Conservation (phyloP, 2,113 vertebrate genomes). For the Silurus meridionalis region DNA sequence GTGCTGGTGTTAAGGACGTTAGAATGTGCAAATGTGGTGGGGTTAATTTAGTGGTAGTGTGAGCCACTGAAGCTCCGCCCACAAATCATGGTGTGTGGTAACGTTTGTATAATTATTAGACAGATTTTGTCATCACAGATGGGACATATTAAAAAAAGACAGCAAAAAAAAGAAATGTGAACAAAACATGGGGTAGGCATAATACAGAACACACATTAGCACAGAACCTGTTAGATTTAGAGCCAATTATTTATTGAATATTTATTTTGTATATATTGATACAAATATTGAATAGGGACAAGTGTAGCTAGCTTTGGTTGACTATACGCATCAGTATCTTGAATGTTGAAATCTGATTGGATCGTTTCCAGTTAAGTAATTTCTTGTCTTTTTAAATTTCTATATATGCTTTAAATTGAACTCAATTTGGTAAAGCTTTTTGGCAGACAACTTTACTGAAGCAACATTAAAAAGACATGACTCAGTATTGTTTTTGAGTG, state of each 20-base stretch:
- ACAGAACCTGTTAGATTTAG: neutral
- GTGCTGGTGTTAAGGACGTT: neutral
- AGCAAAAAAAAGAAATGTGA: neutral
- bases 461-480: neutral
- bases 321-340: neutral
- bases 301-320: neutral
- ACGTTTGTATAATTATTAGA: neutral
- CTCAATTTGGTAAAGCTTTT: neutral
- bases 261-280: neutral
- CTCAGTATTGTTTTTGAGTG: too few species aligned
- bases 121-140: neutral
- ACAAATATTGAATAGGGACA: too few species aligned
- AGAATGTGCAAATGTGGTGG: constrained; percentile 13
- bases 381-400: too few species aligned
- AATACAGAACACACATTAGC: neutral
- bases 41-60: constrained; percentile 2
- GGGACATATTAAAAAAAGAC: neutral
- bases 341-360: neutral
- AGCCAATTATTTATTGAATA: neutral
- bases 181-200: neutral
- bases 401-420: too few species aligned
- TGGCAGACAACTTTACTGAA: neutral
- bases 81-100: neutral
- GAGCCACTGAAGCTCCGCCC: neutral
- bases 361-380: too few species aligned